Evolutionary conservation across 2,113 vertebrate genomes (phyloP).

Genomic region (Salvelinus fontinalis): DNA sequence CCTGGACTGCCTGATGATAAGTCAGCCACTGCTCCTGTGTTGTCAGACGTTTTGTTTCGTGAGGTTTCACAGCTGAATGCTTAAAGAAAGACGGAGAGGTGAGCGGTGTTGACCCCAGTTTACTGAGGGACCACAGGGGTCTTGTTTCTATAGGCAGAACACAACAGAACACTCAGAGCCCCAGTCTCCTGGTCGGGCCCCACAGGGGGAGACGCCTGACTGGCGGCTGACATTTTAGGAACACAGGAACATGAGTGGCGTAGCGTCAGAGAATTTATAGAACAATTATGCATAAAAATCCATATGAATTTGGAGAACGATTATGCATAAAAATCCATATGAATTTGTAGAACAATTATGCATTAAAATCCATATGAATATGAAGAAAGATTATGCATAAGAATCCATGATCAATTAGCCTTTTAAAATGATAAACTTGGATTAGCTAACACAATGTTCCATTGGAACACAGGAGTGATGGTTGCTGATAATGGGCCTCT

Average conservation of each 20-base stretch:
- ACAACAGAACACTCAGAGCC: conserved; percentile 57
- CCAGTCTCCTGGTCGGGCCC: conserved; percentile 55
- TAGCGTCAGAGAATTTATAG: conserved; percentile 15
- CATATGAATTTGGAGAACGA: too few relatives aligned
- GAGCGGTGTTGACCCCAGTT: conserved; percentile 70
- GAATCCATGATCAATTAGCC: too few relatives aligned
- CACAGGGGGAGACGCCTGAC: conserved; percentile 61
- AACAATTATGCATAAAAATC: too few relatives aligned
- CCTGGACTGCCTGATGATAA: too few relatives aligned
- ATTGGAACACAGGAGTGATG: too few relatives aligned
- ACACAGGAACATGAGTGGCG: conserved; percentile 36
- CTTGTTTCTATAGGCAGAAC: conserved; percentile 63
- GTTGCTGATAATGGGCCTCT: too few relatives aligned
- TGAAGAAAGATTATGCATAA: too few relatives aligned
- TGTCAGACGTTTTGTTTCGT: conserved; percentile 32
- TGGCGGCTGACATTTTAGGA: conserved; percentile 56
- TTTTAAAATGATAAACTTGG: too few relatives aligned
- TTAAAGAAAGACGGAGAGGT: conserved; percentile 44
- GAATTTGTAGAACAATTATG: too few relatives aligned
- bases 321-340: too few relatives aligned
- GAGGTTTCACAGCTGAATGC: conserved; percentile 64
- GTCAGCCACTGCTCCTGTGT: not conserved
- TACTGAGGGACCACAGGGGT: conserved; percentile 62
- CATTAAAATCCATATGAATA: too few relatives aligned
- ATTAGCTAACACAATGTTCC: too few relatives aligned